Conservation (phyloP, 2,888 invertebrate genomes). For the Tortricodes alternella region DNA sequence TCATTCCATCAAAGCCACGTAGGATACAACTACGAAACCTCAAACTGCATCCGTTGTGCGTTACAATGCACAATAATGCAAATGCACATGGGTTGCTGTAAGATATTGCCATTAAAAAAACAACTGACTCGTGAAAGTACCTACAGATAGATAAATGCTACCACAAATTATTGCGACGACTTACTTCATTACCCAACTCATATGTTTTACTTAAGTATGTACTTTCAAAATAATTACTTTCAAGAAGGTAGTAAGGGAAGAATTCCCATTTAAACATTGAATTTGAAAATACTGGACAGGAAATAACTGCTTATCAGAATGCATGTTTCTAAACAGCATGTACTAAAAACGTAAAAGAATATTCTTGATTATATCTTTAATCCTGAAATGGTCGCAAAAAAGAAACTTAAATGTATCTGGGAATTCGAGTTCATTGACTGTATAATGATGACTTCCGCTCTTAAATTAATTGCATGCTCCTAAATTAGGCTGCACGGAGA, state of each 20-base stretch:
- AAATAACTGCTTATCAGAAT: neutral
- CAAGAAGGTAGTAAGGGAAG: neutral
- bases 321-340: neutral
- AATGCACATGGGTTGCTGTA: slow-evolving; percentile 17
- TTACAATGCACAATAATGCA: too few species aligned
- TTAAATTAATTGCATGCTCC: too few species aligned
- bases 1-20: slow-evolving; percentile 39
- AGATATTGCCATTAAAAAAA: slow-evolving; percentile 29
- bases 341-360: neutral
- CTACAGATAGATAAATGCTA: neutral
- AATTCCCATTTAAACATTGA: neutral
- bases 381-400: neutral
- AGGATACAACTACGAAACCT: slow-evolving; percentile 36
- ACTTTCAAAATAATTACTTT: neutral
- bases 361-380: neutral
- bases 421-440: neutral
- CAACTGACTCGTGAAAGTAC: slow-evolving; percentile 3
- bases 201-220: neutral
- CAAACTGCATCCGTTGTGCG: neutral
- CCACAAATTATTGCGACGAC: neutral
- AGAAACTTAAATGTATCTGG: neutral
- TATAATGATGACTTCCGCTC: neutral
- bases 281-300: neutral
- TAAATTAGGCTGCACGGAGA: too few species aligned
- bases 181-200: neutral